Conservation (phyloP, 2,888 invertebrate species). For the Scaptodrosophila latifasciaeformis region DNA sequence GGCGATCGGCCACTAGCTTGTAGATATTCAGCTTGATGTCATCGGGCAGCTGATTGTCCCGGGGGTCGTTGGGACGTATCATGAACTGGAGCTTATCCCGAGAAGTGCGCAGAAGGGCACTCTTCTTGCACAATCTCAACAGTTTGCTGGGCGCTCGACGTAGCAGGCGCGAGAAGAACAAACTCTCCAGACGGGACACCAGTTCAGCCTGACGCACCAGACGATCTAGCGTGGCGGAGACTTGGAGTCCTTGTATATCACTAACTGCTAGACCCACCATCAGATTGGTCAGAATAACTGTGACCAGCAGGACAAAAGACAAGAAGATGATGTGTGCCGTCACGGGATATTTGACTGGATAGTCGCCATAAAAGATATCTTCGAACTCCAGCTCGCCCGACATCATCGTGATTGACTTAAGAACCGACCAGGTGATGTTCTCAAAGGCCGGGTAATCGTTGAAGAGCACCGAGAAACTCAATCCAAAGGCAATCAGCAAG, state of each 20-base stretch:
- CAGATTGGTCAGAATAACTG: conserved; percentile 87
- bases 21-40: conserved; percentile 85
- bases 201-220: conserved; percentile 88
- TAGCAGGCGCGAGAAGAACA: conserved; percentile 86
- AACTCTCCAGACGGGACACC: conserved; percentile 87
- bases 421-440: conserved; percentile 77
- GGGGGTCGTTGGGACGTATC: conserved; percentile 87
- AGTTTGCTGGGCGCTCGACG: conserved; percentile 81
- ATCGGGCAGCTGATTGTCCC: conserved; percentile 85
- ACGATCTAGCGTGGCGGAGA: conserved; percentile 86
- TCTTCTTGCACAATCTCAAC: conserved; percentile 81
- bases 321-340: conserved; percentile 86
- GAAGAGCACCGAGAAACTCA: conserved; percentile 89
- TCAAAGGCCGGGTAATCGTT: conserved; percentile 84
- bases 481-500: conserved; percentile 85
- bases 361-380: conserved; percentile 84
- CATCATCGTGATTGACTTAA: conserved; percentile 92
- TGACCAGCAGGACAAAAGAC: conserved; percentile 85
- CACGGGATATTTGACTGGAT: conserved; percentile 80
- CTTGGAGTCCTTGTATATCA: conserved; percentile 88
- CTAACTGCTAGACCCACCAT: conserved; percentile 90
- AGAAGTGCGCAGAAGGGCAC: conserved; percentile 85
- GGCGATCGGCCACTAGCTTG: conserved; percentile 83
- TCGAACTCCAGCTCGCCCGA: conserved; percentile 90
- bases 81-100: conserved; percentile 84